Evolutionary conservation across 2,888 invertebrate genomes (phyloP).

Genomic region (Eupelmus urozonus): DNA sequence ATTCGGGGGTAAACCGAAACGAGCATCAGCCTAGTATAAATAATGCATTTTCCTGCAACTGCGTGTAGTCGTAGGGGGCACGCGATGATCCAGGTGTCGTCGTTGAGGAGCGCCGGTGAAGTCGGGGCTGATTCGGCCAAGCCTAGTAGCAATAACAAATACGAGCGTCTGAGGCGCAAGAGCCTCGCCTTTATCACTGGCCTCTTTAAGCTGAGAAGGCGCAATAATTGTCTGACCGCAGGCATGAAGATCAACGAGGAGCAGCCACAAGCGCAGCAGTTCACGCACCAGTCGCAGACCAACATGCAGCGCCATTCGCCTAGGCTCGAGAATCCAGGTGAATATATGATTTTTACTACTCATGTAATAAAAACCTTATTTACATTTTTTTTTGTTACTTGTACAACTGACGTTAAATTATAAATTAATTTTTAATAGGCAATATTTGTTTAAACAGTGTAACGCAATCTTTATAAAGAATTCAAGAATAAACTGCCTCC

Average conservation of each 20-base stretch:
- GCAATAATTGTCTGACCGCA: conserved; percentile 61
- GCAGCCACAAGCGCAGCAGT: conserved; percentile 59
- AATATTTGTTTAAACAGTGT: too few species aligned
- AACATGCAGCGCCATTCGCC: conserved; percentile 70
- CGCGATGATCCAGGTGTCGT: conserved; percentile 44
- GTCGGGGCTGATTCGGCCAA: neutral
- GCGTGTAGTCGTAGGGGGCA: too few species aligned
- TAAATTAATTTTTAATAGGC: too few species aligned
- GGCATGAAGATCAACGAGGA: conserved; percentile 75
- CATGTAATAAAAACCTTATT: too few species aligned
- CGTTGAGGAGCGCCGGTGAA: conserved; percentile 1
- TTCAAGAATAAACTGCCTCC: too few species aligned
- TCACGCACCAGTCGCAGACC: too few species aligned
- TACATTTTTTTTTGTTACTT: too few species aligned
- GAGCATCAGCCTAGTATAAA: too few species aligned
- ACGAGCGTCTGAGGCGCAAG: conserved; percentile 74
- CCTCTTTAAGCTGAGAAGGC: conserved; percentile 64
- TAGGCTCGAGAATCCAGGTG: conserved; percentile 73
- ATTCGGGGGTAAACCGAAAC: too few species aligned
- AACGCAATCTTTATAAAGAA: too few species aligned
- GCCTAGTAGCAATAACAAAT: conserved; percentile 66
- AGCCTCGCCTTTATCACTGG: conserved; percentile 72
- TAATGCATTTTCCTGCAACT: too few species aligned
- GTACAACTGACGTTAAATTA: too few species aligned
- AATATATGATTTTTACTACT: conserved; percentile 32